phyloP scores from a whole-genome alignment of 2,888 invertebrate species.

The Teleiodes luculella region DNA sequence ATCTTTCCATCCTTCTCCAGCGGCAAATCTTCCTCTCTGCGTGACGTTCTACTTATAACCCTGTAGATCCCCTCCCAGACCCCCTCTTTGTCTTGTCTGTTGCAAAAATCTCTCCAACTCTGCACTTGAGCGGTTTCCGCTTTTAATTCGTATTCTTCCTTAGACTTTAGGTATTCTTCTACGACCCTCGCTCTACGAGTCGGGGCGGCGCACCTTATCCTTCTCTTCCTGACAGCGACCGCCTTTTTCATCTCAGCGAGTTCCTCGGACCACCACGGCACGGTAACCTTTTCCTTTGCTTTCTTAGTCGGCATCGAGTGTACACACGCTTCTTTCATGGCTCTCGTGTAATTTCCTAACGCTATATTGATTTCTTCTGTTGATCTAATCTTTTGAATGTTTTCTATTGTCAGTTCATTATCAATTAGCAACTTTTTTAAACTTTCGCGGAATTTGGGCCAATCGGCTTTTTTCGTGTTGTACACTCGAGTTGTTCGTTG shows the following conservation, averaged over 20 bases:
- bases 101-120: conserved; percentile 20
- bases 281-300: too few species aligned
- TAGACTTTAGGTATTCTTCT: conserved; percentile 12
- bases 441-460: not conserved
- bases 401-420: not conserved
- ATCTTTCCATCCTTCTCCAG: not conserved
- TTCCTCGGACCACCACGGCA: too few species aligned
- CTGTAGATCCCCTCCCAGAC: conserved; percentile 18
- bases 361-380: not conserved
- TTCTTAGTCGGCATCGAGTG: too few species aligned
- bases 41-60: conserved; percentile 4
- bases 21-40: conserved; percentile 11
- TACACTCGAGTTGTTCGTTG: not conserved
- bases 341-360: too few species aligned
- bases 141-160: conserved; percentile 8
- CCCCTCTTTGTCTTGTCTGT: conserved; percentile 17
- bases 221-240: not conserved
- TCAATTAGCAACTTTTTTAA: not conserved
- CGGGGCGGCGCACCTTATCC: conserved; percentile 15
- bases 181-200: conserved; percentile 8
- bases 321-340: not conserved
- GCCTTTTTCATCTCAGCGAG: too few species aligned
- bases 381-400: not conserved
- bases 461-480: conserved; percentile 3
- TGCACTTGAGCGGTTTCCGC: not conserved